A percentile compares a stretch with the other conserved stretches of the same genome.
These are phyloP conservation scores for Styela clava DNA, from an alignment of 23 tunicate species.

Conservation along the genomic window DNA sequence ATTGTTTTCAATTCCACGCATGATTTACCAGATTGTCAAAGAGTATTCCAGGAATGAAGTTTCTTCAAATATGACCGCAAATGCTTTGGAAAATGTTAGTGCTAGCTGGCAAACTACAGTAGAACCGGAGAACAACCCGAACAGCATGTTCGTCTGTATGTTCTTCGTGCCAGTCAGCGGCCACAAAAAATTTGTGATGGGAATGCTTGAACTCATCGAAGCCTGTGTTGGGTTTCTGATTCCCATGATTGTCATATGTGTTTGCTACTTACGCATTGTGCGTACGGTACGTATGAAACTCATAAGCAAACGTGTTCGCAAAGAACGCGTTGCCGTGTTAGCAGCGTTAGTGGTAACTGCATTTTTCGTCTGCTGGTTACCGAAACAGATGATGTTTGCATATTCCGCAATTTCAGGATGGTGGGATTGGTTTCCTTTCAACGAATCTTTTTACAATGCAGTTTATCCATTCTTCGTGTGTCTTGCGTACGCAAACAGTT, in stretches of 20 bases:
- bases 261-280: slow-evolving; percentile 64
- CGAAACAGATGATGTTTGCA: slow-evolving; percentile 41
- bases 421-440: slow-evolving; percentile 49
- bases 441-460: slow-evolving; percentile 30
- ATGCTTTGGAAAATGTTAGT: background rate
- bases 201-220: slow-evolving; percentile 31
- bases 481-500: slow-evolving; percentile 87
- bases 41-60: background rate
- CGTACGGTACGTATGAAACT: slow-evolving; percentile 51
- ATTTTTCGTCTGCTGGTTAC: slow-evolving; percentile 81
- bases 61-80: background rate
- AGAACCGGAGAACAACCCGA: background rate
- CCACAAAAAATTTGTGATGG: slow-evolving; percentile 42
- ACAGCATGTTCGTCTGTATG: slow-evolving; percentile 17
- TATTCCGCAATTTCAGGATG: slow-evolving; percentile 72
- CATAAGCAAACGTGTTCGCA: slow-evolving; percentile 58
- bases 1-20: slow-evolving; percentile 45
- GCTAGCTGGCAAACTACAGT: background rate
- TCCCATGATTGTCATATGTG: slow-evolving; percentile 59
- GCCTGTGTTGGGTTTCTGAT: slow-evolving; percentile 55
- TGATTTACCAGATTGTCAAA: slow-evolving; percentile 30
- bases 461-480: slow-evolving; percentile 54
- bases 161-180: slow-evolving; percentile 45
- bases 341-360: slow-evolving; percentile 69
- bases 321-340: slow-evolving; percentile 70